These are phyloP conservation scores for Galerucella nymphaeae DNA, from an alignment of 2,888 invertebrate species.

Conservation along the genomic window DNA sequence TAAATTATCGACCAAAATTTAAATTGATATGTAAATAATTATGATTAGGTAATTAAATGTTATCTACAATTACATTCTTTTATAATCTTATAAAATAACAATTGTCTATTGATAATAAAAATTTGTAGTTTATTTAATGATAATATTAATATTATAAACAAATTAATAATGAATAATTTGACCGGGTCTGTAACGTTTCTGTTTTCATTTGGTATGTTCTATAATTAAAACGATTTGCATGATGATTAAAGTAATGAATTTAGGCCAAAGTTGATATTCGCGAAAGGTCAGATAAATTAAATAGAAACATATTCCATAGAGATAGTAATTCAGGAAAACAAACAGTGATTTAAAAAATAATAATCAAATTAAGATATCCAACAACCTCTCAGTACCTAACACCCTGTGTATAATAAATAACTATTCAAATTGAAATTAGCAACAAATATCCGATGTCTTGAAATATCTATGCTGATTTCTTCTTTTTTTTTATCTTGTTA, in stretches of 20 bases:
- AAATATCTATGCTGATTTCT: too few species aligned
- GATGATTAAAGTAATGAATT: neutral
- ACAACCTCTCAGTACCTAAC: too few species aligned
- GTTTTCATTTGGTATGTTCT: neutral
- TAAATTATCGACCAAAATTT: neutral
- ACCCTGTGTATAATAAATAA: too few species aligned
- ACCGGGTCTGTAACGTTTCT: too few species aligned
- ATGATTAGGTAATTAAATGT: neutral
- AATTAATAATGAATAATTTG: neutral
- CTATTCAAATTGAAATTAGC: too few species aligned
- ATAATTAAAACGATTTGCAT: neutral
- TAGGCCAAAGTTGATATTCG: neutral
- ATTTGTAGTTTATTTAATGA: too few species aligned
- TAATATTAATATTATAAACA: neutral
- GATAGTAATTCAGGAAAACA: neutral
- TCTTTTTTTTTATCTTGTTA: conserved; percentile 55
- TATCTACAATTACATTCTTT: neutral
- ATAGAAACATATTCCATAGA: neutral
- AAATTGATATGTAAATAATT: neutral
- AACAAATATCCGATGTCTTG: too few species aligned
- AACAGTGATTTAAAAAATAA: neutral
- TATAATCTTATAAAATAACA: neutral
- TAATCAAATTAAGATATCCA: too few species aligned
- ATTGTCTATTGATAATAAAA: too few species aligned
- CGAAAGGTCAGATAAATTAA: conserved; percentile 14